phyloP scores from a whole-genome alignment of 2,113 vertebrate genomes.

The Sula dactylatra region DNA sequence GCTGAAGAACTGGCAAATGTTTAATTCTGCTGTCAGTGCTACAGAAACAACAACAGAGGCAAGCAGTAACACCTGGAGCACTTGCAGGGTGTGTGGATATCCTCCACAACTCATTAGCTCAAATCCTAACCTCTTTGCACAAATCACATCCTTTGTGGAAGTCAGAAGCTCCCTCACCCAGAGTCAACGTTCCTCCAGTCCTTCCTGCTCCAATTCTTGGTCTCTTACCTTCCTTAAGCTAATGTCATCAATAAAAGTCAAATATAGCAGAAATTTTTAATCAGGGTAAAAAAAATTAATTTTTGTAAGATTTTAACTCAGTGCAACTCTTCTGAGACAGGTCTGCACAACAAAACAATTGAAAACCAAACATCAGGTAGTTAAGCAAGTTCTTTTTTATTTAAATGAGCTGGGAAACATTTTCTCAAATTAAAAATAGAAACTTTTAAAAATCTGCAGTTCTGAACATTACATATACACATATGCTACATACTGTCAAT shows the following conservation, averaged over 20 bases:
- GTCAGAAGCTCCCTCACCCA: not conserved
- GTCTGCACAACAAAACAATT: not conserved
- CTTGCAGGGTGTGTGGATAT: not conserved
- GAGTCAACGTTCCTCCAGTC: not conserved
- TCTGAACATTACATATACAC: conserved; percentile 48
- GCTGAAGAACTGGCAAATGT: not conserved
- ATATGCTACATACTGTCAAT: conserved; percentile 45
- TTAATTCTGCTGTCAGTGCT: not conserved
- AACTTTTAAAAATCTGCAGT: conserved; percentile 57
- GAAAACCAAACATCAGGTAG: not conserved
- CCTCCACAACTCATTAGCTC: not conserved
- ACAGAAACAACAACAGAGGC: not conserved
- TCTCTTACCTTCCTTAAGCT: not conserved
- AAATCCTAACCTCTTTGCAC: not conserved
- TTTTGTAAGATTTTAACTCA: not conserved
- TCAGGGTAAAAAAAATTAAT: not conserved
- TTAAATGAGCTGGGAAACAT: conserved; percentile 55
- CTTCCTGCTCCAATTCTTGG: not conserved
- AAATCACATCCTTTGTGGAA: not conserved
- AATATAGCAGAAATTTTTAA: not conserved
- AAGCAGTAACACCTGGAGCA: not conserved
- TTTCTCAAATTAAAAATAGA: conserved; percentile 67
- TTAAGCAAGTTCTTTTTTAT: conserved; percentile 62
- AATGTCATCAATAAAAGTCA: not conserved
- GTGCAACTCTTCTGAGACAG: not conserved